Conservation (phyloP, 2,113 vertebrate species). For the Apodemus speciosus region DNA sequence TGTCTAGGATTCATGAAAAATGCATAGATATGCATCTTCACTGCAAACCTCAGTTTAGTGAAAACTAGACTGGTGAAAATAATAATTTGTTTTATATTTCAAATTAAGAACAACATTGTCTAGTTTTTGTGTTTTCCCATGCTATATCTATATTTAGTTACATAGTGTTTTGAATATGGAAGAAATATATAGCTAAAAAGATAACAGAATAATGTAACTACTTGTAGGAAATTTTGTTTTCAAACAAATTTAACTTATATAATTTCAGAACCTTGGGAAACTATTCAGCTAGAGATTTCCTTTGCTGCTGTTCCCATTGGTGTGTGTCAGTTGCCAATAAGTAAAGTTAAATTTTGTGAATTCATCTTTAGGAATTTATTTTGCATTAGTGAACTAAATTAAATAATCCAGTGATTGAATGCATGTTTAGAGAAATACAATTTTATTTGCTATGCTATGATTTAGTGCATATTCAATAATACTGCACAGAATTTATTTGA, state of each 20-base stretch:
- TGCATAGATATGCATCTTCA: not conserved
- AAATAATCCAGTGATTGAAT: constrained; percentile 18
- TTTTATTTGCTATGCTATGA: constrained; percentile 7
- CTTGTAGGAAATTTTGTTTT: constrained; percentile 35
- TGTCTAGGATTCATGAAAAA: not conserved
- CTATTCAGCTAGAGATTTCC: not conserved
- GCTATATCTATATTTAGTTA: not conserved
- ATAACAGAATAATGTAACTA: not conserved
- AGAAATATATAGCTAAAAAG: not conserved
- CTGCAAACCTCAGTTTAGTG: not conserved
- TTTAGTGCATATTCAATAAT: constrained; percentile 57
- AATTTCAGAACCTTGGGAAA: not conserved
- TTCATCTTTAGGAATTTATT: constrained; percentile 7
- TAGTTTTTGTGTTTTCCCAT: not conserved
- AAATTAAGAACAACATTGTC: not conserved
- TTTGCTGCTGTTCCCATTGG: not conserved
- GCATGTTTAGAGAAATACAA: constrained; percentile 48
- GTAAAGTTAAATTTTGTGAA: not conserved
- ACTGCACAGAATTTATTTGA: constrained; percentile 52
- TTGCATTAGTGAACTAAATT: not conserved
- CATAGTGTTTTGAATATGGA: not conserved
- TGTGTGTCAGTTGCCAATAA: not conserved
- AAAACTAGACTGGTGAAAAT: not conserved
- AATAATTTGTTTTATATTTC: not conserved
- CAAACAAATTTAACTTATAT: not conserved